These are phyloP conservation scores for Origma solitaria DNA, from an alignment of 2,113 vertebrate genomes.

Conservation along the genomic window DNA sequence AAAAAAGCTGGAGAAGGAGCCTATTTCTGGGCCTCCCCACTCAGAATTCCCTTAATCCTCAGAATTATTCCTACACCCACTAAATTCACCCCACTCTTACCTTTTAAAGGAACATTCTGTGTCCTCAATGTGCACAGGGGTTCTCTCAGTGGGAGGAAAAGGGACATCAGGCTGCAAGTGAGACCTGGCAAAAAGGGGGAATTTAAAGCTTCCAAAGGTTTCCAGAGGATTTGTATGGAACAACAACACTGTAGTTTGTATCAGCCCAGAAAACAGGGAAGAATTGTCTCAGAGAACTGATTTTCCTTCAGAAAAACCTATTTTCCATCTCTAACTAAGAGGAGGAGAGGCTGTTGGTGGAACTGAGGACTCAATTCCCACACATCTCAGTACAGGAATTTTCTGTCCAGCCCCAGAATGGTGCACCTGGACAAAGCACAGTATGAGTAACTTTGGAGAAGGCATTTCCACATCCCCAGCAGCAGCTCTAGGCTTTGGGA, in stretches of 20 bases:
- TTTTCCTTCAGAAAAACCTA: neutral
- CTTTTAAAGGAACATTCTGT: neutral
- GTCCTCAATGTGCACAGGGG: neutral
- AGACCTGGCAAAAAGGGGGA: neutral
- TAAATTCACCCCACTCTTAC: neutral
- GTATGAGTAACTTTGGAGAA: fast-evolving
- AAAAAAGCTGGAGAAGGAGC: neutral
- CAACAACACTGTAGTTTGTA: neutral
- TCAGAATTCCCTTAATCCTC: neutral
- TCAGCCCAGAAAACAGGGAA: neutral
- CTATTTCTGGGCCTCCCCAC: neutral
- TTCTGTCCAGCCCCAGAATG: neutral
- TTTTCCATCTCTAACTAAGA: neutral
- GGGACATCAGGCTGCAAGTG: neutral
- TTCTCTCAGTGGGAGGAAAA: neutral
- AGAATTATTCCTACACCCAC: neutral
- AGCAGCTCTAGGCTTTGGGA: neutral
- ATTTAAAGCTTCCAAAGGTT: neutral
- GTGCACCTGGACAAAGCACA: neutral
- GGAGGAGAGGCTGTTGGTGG: neutral
- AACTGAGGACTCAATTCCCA: neutral
- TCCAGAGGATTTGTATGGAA: neutral
- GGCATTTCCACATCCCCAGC: neutral
- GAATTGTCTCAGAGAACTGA: neutral
- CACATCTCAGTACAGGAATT: neutral